Evolutionary conservation across 2,888 invertebrate species (phyloP).

Genomic region (Yponomeuta evonymella): DNA sequence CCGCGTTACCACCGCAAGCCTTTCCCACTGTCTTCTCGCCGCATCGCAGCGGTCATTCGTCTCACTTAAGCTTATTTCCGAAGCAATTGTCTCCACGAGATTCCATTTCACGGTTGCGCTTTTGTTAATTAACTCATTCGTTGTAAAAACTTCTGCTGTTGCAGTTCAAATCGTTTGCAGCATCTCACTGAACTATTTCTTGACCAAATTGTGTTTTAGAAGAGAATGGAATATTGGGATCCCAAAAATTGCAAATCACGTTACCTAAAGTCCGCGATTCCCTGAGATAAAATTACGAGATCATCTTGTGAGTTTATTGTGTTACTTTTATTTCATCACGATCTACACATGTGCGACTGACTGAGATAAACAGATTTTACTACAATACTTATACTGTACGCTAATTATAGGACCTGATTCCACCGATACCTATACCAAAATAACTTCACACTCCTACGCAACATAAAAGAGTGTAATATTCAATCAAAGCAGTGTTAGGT

Average conservation of each 20-base stretch:
- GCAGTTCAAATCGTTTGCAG: background rate
- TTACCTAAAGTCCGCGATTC: constrained; percentile 20
- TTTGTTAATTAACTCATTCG: constrained; percentile 35
- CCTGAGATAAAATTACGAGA: constrained; percentile 9
- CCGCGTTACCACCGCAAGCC: constrained; percentile 51
- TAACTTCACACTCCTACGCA: background rate
- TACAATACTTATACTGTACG: background rate
- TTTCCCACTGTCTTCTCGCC: constrained; percentile 43
- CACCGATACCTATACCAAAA: background rate
- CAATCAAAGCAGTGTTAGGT: background rate
- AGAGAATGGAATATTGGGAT: constrained; percentile 32
- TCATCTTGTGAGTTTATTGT: background rate
- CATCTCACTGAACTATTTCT: background rate
- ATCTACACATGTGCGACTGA: background rate
- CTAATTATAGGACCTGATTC: background rate
- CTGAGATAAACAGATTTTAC: background rate
- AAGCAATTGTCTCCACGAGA: constrained; percentile 36
- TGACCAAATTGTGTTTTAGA: constrained; percentile 19
- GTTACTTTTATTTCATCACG: background rate
- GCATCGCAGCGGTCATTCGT: constrained; percentile 56
- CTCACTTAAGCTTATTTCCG: constrained; percentile 48
- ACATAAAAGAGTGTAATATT: background rate
- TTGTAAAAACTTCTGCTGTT: constrained; percentile 20
- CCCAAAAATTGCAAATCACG: background rate
- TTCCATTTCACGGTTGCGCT: constrained; percentile 50